These are phyloP conservation scores for Paramuricea clavata DNA, from an alignment of 92 coral and sea anemone genomes.

Conservation along the genomic window DNA sequence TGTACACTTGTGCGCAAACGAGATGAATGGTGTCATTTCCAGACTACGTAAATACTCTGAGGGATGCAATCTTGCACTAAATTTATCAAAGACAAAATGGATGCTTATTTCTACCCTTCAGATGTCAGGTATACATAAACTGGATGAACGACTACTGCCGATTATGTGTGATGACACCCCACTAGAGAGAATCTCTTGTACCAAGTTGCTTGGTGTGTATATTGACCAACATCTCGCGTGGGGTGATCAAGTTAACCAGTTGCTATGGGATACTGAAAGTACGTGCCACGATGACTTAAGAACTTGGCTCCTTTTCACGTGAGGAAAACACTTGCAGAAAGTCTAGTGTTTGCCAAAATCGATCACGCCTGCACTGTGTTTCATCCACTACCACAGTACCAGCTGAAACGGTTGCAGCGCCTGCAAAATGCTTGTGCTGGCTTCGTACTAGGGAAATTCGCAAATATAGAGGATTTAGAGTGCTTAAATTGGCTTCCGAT, in stretches of 20 bases:
- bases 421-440: conserved; percentile 31
- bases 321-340: conserved; percentile 56
- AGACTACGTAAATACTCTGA: not conserved
- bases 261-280: conserved; percentile 42
- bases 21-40: not conserved
- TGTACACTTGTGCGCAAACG: not conserved
- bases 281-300: conserved; percentile 50
- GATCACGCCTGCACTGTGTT: conserved; percentile 42
- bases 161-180: too few relatives aligned
- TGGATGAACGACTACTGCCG: not conserved
- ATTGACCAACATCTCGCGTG: conserved; percentile 57
- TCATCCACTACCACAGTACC: conserved; percentile 50
- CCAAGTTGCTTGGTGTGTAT: conserved; percentile 8
- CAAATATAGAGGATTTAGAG: conserved; percentile 11
- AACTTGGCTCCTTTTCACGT: conserved; percentile 46
- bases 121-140: not conserved
- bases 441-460: conserved; percentile 25
- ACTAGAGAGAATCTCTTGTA: not conserved
- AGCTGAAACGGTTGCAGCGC: conserved; percentile 37
- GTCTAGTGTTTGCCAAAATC: conserved; percentile 49
- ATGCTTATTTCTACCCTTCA: not conserved
- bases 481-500: conserved; percentile 48
- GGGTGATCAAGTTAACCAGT: conserved; percentile 46
- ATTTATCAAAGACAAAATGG: not conserved
- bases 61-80: too few relatives aligned